A percentile compares a stretch with the other conserved stretches of the same genome.
These are phyloP conservation scores for Cylindroiulus punctatus DNA, from an alignment of 2,888 invertebrate species.

Conservation along the genomic window DNA sequence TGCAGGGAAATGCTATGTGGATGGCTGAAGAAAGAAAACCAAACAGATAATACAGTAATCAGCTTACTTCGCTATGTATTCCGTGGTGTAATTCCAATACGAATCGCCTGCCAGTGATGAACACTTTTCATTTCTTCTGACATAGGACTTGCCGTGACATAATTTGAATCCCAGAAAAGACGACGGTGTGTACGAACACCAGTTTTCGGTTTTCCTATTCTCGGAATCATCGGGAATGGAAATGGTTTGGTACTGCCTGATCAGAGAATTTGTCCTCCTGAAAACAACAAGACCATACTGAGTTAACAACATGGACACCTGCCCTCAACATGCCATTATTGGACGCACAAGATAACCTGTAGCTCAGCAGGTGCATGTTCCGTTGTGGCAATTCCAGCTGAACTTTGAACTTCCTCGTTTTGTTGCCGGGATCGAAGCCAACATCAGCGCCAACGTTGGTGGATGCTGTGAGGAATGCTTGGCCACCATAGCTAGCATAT, in stretches of 20 bases:
- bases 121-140: not conserved
- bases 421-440: not conserved
- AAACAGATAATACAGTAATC: too few species aligned
- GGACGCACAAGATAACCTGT: not conserved
- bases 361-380: not conserved
- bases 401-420: not conserved
- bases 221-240: not conserved
- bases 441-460: not conserved
- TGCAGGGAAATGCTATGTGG: too few species aligned
- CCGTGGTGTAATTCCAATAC: not conserved
- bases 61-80: not conserved
- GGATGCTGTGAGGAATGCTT: not conserved
- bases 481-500: not conserved
- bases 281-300: too few species aligned
- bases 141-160: not conserved
- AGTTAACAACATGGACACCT: too few species aligned
- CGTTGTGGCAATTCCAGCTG: not conserved
- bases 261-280: not conserved
- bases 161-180: not conserved
- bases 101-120: not conserved
- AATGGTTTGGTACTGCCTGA: not conserved
- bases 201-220: not conserved
- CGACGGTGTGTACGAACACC: not conserved
- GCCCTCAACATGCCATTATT: too few species aligned
- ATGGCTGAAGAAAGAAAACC: too few species aligned